phyloP scores from a whole-genome alignment of 1,140 invertebrate genomes.

The Rhyzopertha dominica region DNA sequence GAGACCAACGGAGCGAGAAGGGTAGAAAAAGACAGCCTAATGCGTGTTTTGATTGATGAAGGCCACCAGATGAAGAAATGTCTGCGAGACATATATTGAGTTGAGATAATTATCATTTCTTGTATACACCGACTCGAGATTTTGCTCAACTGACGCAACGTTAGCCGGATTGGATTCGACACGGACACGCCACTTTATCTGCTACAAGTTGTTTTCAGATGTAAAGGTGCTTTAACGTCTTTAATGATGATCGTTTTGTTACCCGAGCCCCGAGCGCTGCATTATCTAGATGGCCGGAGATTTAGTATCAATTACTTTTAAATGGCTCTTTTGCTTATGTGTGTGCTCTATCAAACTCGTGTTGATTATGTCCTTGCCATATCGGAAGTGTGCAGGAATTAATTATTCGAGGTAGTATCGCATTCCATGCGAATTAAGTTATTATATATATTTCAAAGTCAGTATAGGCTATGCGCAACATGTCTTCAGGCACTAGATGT shows the following conservation, averaged over 20 bases:
- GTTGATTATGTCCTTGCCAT: too few relatives aligned
- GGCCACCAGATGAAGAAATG: constrained; percentile 44
- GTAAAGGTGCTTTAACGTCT: not conserved
- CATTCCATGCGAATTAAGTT: too few relatives aligned
- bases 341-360: too few relatives aligned
- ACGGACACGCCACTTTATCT: constrained; percentile 15
- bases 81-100: constrained; percentile 38
- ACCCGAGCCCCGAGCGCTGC: not conserved
- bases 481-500: too few relatives aligned
- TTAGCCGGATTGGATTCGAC: constrained; percentile 18
- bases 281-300: too few relatives aligned
- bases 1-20: constrained; percentile 10
- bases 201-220: constrained; percentile 7
- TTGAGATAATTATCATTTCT: constrained; percentile 37
- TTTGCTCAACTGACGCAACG: too few relatives aligned
- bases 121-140: constrained; percentile 12
- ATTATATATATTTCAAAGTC: too few relatives aligned
- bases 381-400: too few relatives aligned
- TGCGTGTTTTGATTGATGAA: constrained; percentile 41
- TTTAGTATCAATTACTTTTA: too few relatives aligned
- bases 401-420: too few relatives aligned
- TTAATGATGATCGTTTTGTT: not conserved
- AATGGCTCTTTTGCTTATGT: too few relatives aligned
- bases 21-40: constrained; percentile 31
- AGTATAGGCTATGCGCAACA: too few relatives aligned